phyloP scores from a whole-genome alignment of 2,797 vertebrate genomes.

The Vultur gryphus region DNA sequence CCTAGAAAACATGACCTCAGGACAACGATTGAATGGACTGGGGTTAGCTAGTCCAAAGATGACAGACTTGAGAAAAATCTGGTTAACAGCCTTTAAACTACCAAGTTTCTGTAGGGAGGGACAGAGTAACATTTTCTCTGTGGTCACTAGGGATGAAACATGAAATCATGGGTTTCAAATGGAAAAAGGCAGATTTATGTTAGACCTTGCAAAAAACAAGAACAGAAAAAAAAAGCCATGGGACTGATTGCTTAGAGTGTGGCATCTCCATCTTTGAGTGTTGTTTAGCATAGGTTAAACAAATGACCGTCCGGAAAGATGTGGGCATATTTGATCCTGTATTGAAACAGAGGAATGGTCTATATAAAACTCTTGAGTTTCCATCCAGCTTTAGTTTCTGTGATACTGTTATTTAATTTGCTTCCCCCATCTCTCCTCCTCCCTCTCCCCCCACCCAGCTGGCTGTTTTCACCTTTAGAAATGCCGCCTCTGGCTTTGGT shows the following conservation, averaged over 20 bases:
- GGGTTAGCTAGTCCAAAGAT: background rate
- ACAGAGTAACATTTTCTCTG: background rate
- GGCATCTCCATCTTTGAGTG: background rate
- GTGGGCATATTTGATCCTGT: background rate
- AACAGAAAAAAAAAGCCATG: background rate
- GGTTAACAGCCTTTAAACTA: background rate
- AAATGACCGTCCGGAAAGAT: background rate
- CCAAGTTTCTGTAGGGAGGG: background rate
- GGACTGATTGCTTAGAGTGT: background rate
- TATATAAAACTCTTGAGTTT: background rate
- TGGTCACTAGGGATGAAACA: background rate
- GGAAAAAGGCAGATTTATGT: background rate
- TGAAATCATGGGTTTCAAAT: background rate
- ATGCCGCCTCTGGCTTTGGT: background rate
- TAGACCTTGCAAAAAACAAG: background rate
- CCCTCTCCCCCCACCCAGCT: background rate
- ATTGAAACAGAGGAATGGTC: background rate
- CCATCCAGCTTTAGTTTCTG: background rate
- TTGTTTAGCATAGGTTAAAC: background rate
- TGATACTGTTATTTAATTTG: background rate
- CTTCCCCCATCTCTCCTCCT: background rate
- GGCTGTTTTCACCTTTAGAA: slow-evolving; percentile 23
- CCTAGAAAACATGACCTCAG: background rate
- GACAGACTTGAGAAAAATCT: slow-evolving; percentile 1
- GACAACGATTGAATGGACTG: background rate